Evolutionary conservation across 37 sponge, comb jelly and placozoan genomes (phyloP).

Genomic region (Axinella damicornis): DNA sequence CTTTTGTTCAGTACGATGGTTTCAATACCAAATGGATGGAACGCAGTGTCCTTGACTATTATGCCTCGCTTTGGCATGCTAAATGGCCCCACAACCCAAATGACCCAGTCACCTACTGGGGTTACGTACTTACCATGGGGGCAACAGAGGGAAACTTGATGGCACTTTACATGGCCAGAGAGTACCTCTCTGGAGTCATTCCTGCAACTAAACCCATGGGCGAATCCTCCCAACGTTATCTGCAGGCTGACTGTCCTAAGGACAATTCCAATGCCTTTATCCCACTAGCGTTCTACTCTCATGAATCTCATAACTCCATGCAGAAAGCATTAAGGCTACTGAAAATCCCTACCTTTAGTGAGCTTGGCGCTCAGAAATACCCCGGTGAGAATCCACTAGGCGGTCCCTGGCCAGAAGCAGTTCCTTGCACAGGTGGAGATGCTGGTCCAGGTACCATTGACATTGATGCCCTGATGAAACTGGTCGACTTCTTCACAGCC

Average conservation of each 20-base stretch:
- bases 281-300: conserved; percentile 32
- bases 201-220: too few relatives aligned
- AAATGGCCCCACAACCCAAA: conserved; percentile 42
- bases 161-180: conserved; percentile 34
- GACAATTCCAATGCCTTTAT: background rate
- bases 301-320: conserved; percentile 35
- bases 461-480: conserved; percentile 6
- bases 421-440: conserved; percentile 19
- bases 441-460: conserved; percentile 20
- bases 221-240: too few relatives aligned
- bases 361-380: background rate
- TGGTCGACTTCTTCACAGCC: conserved; percentile 23
- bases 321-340: conserved; percentile 8
- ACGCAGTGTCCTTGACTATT: conserved; percentile 42
- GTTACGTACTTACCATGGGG: conserved; percentile 47
- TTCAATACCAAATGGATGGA: conserved; percentile 38
- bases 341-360: conserved; percentile 24
- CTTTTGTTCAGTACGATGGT: background rate
- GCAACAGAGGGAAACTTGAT: conserved; percentile 35
- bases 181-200: too few relatives aligned
- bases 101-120: conserved; percentile 54
- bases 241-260: too few relatives aligned
- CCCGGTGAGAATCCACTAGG: conserved; percentile 29
- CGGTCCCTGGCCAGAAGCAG: conserved; percentile 17
- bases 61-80: conserved; percentile 40